Base-by-base conservation (phyloP, 2,888 invertebrate genomes). In the Coenonympha arcania region DNA sequence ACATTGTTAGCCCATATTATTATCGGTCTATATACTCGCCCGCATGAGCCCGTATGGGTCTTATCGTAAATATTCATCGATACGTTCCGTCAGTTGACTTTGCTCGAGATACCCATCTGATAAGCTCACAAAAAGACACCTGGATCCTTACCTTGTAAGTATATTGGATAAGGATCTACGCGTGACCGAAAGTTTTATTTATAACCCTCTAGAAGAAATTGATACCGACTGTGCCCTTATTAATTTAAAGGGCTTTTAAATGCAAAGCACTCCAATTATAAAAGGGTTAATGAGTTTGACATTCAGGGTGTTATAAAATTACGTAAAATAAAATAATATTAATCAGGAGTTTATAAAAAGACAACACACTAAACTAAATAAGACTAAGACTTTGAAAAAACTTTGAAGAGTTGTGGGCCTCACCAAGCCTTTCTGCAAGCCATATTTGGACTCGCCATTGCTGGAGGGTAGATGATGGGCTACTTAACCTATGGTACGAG, bases 1-100 rank as follows among this genome's bases (percentile, higher is more conserved):
- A 19, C 18, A 13, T 19, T n/a, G 30, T n/a, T 26, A 13, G 37
- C 20, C 36, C 20, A 36, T 37, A 20, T 19, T 20, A 11, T 36
- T 20, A 37, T 20, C 11, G 20, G 37, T 11, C 13, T 13, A 34
- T 6, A 20, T 16, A 20, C 19, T n/a, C 9, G 20, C 52, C 56
- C 52, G 52, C 52, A 57, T 52, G 50, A n/a, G n/a, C 51, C 56
- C 56, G 42, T 52, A 54, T 48, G 46, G 24, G 24, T 34, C 34
- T 34, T 39, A 39, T 45, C 26, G 50, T 56, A 52, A 55, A 53
- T 58, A 51, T 56, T 55, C 52, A 58, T 55, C 55, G 57, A 48
- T 33, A 48, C 36, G 54, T 47, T 50, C 54, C 52, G 47, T 43
- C 53, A 44, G 53, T 47, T 51, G 51, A 47, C 51, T 48, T 40